Evolutionary conservation across 2,888 invertebrate species (phyloP).

Genomic region (Oxystoma pomonae): DNA sequence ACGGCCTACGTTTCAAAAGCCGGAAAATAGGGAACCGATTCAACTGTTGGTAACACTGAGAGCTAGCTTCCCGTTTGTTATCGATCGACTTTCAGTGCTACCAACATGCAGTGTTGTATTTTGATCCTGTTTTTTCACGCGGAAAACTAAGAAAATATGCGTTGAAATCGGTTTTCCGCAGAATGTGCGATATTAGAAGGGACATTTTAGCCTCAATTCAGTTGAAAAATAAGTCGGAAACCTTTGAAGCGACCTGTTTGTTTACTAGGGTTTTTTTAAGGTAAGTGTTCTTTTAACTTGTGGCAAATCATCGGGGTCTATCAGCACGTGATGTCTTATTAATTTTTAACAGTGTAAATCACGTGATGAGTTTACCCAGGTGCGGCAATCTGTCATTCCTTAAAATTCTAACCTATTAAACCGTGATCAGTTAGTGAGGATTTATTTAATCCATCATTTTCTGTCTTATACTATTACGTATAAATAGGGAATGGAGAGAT

Average conservation of each 20-base stretch:
- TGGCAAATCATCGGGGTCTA: neutral
- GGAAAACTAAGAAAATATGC: neutral
- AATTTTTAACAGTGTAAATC: too few species aligned
- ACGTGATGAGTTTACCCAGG: too few species aligned
- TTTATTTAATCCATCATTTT: too few species aligned
- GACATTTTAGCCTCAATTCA: slow-evolving; percentile 65
- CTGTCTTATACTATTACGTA: too few species aligned
- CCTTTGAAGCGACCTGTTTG: slow-evolving; percentile 55
- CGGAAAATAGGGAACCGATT: too few species aligned
- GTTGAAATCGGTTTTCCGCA: neutral
- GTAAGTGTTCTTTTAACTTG: slow-evolving; percentile 47
- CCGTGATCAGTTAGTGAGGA: too few species aligned
- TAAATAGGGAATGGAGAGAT: too few species aligned
- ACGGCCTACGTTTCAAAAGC: too few species aligned
- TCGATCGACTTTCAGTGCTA: neutral
- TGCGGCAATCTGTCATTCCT: too few species aligned
- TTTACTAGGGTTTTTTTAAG: slow-evolving; percentile 67
- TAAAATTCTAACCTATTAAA: too few species aligned
- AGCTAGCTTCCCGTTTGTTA: neutral
- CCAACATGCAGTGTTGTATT: neutral
- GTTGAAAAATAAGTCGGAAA: slow-evolving; percentile 51
- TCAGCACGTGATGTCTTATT: too few species aligned
- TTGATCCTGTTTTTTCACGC: neutral
- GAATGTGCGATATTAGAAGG: slow-evolving; percentile 56
- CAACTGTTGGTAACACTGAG: neutral